Conservation (phyloP, 2,797 vertebrate species). For the Pipistrellus nathusii region DNA sequence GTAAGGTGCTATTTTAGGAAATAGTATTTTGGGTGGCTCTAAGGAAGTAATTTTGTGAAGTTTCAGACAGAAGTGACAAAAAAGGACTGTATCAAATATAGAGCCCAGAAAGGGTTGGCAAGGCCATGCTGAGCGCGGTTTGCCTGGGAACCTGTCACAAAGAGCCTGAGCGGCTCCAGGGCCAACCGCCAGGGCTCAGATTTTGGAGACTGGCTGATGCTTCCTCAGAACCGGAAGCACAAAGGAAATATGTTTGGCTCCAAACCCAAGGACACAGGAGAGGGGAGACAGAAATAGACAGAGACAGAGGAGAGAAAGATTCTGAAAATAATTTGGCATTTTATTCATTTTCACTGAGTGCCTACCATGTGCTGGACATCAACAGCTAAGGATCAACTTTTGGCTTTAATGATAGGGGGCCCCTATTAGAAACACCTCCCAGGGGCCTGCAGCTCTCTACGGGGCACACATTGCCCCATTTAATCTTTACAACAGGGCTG, state of each 20-base stretch:
- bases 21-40: slow-evolving; percentile 55
- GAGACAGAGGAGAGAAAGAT: not conserved
- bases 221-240: not conserved
- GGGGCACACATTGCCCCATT: no score
- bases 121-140: not conserved
- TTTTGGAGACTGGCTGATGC: not conserved
- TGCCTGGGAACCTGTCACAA: not conserved
- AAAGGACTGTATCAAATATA: not conserved
- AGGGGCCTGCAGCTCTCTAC: not conserved
- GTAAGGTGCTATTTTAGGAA: slow-evolving; percentile 63
- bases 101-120: not conserved
- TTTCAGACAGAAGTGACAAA: slow-evolving; percentile 13
- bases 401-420: not conserved
- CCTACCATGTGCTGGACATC: not conserved
- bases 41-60: slow-evolving; percentile 53
- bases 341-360: not conserved
- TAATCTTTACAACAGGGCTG: accelerated
- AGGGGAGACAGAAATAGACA: not conserved
- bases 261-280: not conserved
- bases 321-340: not conserved
- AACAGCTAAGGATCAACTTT: not conserved
- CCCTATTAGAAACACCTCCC: not conserved
- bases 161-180: not conserved
- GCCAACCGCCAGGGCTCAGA: not conserved
- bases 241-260: not conserved